phyloP scores from a whole-genome alignment of 2,888 invertebrate genomes.

The Ophion obscuratus region DNA sequence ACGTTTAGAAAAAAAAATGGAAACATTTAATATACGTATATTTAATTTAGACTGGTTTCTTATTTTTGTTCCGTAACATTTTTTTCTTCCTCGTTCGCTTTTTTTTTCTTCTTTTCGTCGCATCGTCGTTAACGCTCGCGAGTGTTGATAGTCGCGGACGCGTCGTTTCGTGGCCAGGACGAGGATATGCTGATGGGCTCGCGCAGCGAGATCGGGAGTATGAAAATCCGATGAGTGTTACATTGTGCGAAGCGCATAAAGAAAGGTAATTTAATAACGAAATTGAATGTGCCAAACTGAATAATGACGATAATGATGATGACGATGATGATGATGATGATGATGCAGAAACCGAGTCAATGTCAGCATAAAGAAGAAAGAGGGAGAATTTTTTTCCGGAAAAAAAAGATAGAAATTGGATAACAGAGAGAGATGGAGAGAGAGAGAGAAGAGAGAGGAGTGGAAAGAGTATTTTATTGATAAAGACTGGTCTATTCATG shows the following conservation, averaged over 20 bases:
- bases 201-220: too few species aligned
- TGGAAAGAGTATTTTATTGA: slow-evolving; percentile 53
- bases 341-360: slow-evolving; percentile 65
- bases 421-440: neutral
- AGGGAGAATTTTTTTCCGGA: neutral
- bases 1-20: too few species aligned
- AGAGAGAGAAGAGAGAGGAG: neutral
- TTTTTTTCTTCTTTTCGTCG: neutral
- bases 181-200: neutral
- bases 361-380: slow-evolving; percentile 41
- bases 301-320: slow-evolving; percentile 64
- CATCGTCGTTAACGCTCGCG: neutral
- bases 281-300: slow-evolving; percentile 70
- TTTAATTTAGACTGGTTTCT: too few species aligned
- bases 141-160: neutral
- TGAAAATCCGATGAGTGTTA: slow-evolving; percentile 35
- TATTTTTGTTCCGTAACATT: neutral
- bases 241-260: slow-evolving; percentile 69
- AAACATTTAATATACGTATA: too few species aligned
- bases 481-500: slow-evolving; percentile 67
- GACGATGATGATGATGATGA: slow-evolving; percentile 67
- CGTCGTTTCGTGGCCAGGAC: neutral
- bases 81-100: too few species aligned
- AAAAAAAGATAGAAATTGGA: neutral
- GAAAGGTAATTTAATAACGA: slow-evolving; percentile 69